These are phyloP conservation scores for Gadus chalcogrammus DNA, from an alignment of 2,113 vertebrate species.

Conservation along the genomic window DNA sequence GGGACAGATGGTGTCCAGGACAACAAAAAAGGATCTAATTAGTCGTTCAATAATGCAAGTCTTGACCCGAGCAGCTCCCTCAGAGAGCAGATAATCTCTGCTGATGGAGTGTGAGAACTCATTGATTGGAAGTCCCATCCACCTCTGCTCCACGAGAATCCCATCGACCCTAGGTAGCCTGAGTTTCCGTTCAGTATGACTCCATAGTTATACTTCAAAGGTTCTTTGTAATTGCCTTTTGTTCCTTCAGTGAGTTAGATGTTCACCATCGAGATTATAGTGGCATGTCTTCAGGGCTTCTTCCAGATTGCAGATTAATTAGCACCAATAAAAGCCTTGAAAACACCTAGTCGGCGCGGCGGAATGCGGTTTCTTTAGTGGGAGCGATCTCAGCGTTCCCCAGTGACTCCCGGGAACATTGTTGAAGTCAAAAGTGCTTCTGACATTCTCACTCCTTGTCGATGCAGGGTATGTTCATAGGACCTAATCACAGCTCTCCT, in stretches of 20 bases:
- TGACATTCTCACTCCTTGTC: no score
- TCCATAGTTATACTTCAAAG: slow-evolving; percentile 26
- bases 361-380: slow-evolving; percentile 28
- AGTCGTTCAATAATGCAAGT: slow-evolving; percentile 59
- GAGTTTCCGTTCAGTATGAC: slow-evolving; percentile 29
- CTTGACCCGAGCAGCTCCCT: slow-evolving; percentile 48
- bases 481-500: no score
- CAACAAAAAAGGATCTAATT: slow-evolving; percentile 53
- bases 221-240: slow-evolving; percentile 1
- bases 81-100: slow-evolving; percentile 58
- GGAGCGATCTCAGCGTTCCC: slow-evolving; percentile 23
- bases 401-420: slow-evolving; percentile 10
- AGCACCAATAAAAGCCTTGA: slow-evolving; percentile 34
- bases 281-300: slow-evolving; percentile 29
- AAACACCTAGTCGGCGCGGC: slow-evolving; percentile 28
- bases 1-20: slow-evolving; percentile 50
- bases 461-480: no score
- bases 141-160: slow-evolving; percentile 45
- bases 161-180: slow-evolving; percentile 43
- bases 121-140: slow-evolving; percentile 60
- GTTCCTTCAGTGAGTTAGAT: slow-evolving; percentile 9
- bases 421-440: neutral
- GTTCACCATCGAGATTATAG: slow-evolving; percentile 35
- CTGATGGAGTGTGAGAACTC: slow-evolving; percentile 61
- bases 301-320: slow-evolving; percentile 44